Base-by-base conservation (phyloP, 2,113 vertebrate genomes). In the Sturnus vulgaris region DNA sequence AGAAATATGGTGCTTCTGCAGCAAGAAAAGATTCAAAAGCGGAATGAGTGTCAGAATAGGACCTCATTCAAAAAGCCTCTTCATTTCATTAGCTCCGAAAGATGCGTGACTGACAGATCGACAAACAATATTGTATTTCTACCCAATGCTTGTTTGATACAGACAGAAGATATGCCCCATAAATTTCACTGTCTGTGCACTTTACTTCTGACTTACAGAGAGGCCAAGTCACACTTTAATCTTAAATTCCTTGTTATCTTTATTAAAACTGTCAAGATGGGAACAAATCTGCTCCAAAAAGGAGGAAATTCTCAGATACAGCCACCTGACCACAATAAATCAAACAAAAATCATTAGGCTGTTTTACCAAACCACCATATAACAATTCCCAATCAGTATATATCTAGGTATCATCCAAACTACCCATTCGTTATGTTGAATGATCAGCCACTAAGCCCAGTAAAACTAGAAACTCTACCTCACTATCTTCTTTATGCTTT, bases 181-280 rank as follows among this genome's bases (percentile, higher is more conserved):
- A 96, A 88, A 94, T 78, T 95, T 95, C 82, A 93, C 24, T 70
- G 83, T n/a, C 39, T 72, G 42, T 90, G 39, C 65, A 61, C 23
- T 80, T 85, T 82, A 88, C 7, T 76, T 24, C 23, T 77, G 59
- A 80, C 33, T 50, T 60, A 75, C 2, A 14, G 53, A 89, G 6
- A 64, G 12, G 7, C 28, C 28, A 86, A 59, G 47, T 69, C 39
- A 47, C 35, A 27, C 28, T 87, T 80, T 60, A 68, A 89, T 44
- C 42, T 66, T 33, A 18, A 55, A 46, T 83, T 88, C 42, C 37
- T 59, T 71, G 5, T 65, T 57, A 60, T 47, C 28, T 69, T 56
- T 19, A 82, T 59, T 76, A 66, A 57, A 77, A 81, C 9, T 70
- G 23, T 35, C 55, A 83, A 59, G 65, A 66, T 2, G 5, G 30